Percentiles rank a stretch among this genome's conserved stretches.
Evolutionary conservation across 2,113 vertebrate genomes (phyloP).

Genomic region (Rhynchomys soricoides): DNA sequence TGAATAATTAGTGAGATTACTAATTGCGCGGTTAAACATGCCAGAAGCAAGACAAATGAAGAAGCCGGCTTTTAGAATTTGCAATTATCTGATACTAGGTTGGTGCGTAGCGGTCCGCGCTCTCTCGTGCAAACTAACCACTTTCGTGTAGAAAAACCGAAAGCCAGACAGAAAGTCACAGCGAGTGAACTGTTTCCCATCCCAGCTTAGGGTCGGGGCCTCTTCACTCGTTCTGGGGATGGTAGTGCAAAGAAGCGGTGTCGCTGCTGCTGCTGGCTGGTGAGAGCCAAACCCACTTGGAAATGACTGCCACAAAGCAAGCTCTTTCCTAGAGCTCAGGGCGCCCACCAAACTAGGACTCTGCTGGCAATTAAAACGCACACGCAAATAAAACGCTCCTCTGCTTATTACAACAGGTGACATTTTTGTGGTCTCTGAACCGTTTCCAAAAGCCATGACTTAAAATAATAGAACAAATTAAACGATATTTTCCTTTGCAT

Average conservation of each 20-base stretch:
- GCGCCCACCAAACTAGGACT: conserved; percentile 66
- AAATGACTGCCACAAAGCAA: conserved; percentile 79
- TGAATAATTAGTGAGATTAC: conserved; percentile 73
- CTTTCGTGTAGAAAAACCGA: conserved; percentile 54
- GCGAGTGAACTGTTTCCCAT: conserved; percentile 20
- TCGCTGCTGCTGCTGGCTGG: not conserved
- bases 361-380: conserved; percentile 71
- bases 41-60: conserved; percentile 80
- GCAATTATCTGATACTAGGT: conserved; percentile 60
- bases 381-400: conserved; percentile 64
- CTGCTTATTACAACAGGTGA: conserved; percentile 82
- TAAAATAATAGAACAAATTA: conserved; percentile 78
- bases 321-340: conserved; percentile 62
- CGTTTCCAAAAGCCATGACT: conserved; percentile 75
- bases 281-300: conserved; percentile 73
- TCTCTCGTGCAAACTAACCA: conserved; percentile 50
- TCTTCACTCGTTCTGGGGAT: not conserved
- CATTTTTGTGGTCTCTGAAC: conserved; percentile 78
- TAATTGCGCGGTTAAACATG: conserved; percentile 76
- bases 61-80: conserved; percentile 60
- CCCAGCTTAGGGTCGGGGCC: conserved; percentile 18
- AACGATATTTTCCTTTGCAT: conserved; percentile 72
- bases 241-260: conserved; percentile 27
- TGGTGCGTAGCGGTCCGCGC: conserved; percentile 34
- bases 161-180: conserved; percentile 65